Evolutionary conservation across 2,888 invertebrate genomes (phyloP).

Genomic region (Sesia apiformis): DNA sequence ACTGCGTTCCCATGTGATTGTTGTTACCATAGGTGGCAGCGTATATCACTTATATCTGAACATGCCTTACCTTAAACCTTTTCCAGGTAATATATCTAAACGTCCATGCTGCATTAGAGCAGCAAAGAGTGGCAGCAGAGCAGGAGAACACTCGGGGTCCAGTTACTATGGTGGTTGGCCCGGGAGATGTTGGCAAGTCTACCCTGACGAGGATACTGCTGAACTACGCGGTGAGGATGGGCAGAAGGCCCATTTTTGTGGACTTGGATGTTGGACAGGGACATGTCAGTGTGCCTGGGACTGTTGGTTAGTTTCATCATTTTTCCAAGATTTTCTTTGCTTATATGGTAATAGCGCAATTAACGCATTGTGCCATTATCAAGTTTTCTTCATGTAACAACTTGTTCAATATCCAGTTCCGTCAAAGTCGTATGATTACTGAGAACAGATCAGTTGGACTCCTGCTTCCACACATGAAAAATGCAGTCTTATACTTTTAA

Average conservation of each 20-base stretch:
- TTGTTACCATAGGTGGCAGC: too few species aligned
- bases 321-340: too few species aligned
- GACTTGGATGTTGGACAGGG: constrained; percentile 98
- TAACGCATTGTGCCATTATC: too few species aligned
- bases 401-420: too few species aligned
- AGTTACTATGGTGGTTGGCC: constrained; percentile 93
- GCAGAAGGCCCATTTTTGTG: constrained; percentile 90
- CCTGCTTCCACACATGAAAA: too few species aligned
- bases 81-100: constrained; percentile 88
- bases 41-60: too few species aligned
- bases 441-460: too few species aligned
- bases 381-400: too few species aligned
- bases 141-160: constrained; percentile 84
- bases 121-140: constrained; percentile 88
- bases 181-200: constrained; percentile 96
- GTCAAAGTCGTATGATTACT: too few species aligned
- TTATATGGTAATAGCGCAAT: too few species aligned
- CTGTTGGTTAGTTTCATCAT: constrained; percentile 76
- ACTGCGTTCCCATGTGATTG: too few species aligned
- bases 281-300: constrained; percentile 92
- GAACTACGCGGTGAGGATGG: constrained; percentile 96
- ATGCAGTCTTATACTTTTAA: too few species aligned
- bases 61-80: background rate
- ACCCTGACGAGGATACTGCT: constrained; percentile 90
- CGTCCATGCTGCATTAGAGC: constrained; percentile 95